These are phyloP conservation scores for Coregonus suidteri DNA, from an alignment of 2,797 vertebrate species.

Conservation along the genomic window DNA sequence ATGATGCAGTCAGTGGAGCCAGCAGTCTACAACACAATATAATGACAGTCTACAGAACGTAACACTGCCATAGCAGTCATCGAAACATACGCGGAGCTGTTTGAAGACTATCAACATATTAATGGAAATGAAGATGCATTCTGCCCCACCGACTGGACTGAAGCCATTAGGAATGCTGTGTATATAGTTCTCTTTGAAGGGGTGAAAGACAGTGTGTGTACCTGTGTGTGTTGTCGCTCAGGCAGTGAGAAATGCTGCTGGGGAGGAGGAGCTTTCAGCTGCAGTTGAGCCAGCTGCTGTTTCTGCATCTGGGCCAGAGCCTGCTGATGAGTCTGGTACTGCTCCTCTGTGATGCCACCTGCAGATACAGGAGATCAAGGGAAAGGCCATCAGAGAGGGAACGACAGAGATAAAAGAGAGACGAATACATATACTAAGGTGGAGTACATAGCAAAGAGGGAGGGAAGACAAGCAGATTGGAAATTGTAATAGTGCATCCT, in stretches of 20 bases:
- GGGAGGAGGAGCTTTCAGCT: slow-evolving; percentile 67
- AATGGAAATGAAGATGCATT: no score
- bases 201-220: slow-evolving; percentile 28
- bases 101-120: no score
- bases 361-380: slow-evolving; percentile 37
- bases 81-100: background rate
- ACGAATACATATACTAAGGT: background rate
- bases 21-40: slow-evolving; percentile 68
- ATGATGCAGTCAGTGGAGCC: slow-evolving; percentile 78
- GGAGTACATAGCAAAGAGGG: background rate
- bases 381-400: background rate
- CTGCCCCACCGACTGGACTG: background rate
- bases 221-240: slow-evolving; percentile 79
- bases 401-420: background rate
- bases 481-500: background rate
- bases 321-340: slow-evolving; percentile 90
- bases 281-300: slow-evolving; percentile 87
- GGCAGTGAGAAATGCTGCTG: slow-evolving; percentile 76
- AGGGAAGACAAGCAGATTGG: background rate
- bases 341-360: slow-evolving; percentile 90
- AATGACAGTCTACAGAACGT: background rate
- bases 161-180: background rate
- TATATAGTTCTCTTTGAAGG: background rate
- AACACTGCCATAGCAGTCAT: background rate
- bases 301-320: slow-evolving; percentile 91